Percentiles rank a stretch among this genome's conserved stretches.
Conservation (phyloP, 2,113 vertebrate species). For the Miniopterus natalensis region DNA sequence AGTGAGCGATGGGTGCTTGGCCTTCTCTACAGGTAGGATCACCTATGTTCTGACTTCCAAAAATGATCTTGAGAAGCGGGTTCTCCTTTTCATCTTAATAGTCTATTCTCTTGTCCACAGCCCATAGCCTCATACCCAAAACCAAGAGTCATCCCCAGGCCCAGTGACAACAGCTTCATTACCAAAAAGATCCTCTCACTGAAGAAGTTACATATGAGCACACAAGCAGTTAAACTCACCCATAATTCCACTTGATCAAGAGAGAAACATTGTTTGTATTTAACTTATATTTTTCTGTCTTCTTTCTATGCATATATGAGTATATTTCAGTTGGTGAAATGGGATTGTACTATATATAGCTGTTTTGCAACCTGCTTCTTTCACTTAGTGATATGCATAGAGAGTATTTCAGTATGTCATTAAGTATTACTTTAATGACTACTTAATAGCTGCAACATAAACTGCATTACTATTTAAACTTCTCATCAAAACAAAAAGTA, state of each 20-base stretch:
- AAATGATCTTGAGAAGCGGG: background rate
- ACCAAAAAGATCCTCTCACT: background rate
- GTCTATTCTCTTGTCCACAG: background rate
- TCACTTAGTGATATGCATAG: background rate
- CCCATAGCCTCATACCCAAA: background rate
- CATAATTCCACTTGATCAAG: background rate
- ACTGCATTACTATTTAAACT: constrained; percentile 18
- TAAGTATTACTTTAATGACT: constrained; percentile 6
- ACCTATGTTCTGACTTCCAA: background rate
- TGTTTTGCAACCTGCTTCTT: background rate
- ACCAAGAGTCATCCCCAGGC: background rate
- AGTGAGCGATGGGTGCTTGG: background rate
- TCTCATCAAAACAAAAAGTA: background rate
- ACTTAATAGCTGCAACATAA: background rate
- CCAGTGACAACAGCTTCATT: background rate
- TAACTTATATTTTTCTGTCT: background rate
- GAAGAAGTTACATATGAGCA: background rate
- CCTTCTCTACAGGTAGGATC: background rate
- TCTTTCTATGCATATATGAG: background rate
- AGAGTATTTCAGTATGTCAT: background rate
- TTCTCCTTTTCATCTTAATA: background rate
- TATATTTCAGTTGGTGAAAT: background rate
- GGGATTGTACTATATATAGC: background rate
- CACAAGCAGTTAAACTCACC: background rate
- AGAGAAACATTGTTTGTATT: background rate